These are phyloP conservation scores for Lepidocyrtoides sp. DNA, from an alignment of 2,888 invertebrate genomes.

Conservation along the genomic window DNA sequence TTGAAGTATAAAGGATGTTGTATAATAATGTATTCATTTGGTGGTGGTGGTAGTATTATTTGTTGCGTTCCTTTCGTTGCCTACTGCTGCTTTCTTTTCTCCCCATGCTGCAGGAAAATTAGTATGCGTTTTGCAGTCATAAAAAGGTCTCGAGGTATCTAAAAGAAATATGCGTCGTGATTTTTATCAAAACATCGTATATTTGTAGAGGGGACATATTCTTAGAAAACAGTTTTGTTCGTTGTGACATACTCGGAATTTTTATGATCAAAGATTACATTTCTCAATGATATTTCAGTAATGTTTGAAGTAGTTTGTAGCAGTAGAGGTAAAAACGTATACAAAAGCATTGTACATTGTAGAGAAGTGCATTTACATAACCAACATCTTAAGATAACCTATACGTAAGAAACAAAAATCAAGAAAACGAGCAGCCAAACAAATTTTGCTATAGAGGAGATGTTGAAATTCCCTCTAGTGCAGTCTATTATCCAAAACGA, in stretches of 20 bases:
- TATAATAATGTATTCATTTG: too few relatives aligned
- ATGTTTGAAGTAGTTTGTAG: too few relatives aligned
- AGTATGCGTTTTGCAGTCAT: conserved; percentile 55
- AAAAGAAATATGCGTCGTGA: conserved; percentile 54
- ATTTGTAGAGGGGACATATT: background rate
- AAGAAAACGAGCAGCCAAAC: too few relatives aligned
- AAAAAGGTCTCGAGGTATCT: conserved; percentile 48
- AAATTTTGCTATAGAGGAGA: too few relatives aligned
- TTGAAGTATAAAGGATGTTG: too few relatives aligned
- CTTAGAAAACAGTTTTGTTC: background rate
- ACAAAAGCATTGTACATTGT: too few relatives aligned
- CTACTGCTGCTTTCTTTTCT: background rate
- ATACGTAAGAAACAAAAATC: too few relatives aligned
- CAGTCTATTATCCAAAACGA: too few relatives aligned
- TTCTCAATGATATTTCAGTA: background rate
- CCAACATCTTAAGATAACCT: too few relatives aligned
- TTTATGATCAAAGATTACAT: conserved; percentile 50
- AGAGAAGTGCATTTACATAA: too few relatives aligned
- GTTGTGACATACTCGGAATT: conserved; percentile 45
- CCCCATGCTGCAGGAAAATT: conserved; percentile 37
- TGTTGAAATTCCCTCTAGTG: too few relatives aligned
- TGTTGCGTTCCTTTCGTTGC: background rate
- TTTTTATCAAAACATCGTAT: conserved; percentile 62
- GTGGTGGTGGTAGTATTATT: background rate
- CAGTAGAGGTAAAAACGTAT: too few relatives aligned